These are phyloP conservation scores for Apocrypta bakeri DNA, from an alignment of 1,140 invertebrate species.

Conservation along the genomic window DNA sequence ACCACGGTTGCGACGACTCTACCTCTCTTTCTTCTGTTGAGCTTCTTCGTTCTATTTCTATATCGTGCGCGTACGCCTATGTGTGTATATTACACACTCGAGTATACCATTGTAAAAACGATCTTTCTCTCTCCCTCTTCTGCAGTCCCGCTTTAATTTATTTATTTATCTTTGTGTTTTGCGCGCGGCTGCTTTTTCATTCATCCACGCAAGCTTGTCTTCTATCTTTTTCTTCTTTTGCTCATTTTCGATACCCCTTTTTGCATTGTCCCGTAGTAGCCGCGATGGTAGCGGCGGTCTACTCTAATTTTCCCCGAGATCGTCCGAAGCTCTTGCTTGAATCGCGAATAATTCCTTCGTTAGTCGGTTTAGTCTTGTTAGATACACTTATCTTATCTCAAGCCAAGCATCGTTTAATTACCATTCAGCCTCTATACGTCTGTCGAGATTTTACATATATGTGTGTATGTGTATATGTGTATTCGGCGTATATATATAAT, in stretches of 20 bases:
- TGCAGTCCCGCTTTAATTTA: constrained; percentile 11
- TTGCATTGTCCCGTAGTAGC: neutral
- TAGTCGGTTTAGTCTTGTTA: constrained; percentile 47
- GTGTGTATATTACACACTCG: neutral
- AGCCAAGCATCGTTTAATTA: constrained; percentile 46
- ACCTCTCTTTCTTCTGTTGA: neutral
- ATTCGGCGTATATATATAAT: neutral
- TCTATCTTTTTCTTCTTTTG: constrained; percentile 26
- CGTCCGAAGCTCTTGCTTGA: no score
- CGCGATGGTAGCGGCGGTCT: constrained; percentile 15
- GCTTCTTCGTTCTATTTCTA: constrained; percentile 26
- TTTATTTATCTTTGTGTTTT: constrained; percentile 23
- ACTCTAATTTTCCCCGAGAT: constrained; percentile 44
- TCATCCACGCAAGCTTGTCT: constrained; percentile 23
- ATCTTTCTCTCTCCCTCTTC: constrained; percentile 27
- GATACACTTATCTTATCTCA: constrained; percentile 50
- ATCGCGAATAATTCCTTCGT: constrained; percentile 46
- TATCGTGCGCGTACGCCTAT: neutral
- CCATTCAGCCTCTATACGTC: constrained; percentile 19
- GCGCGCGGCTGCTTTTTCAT: constrained; percentile 30
- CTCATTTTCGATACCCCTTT: constrained; percentile 17
- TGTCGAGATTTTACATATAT: neutral
- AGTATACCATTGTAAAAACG: neutral
- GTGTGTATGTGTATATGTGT: neutral
- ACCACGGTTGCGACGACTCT: constrained; percentile 10